phyloP scores from a whole-genome alignment of 2,797 vertebrate species.

The Pangasius sanitwongsei region DNA sequence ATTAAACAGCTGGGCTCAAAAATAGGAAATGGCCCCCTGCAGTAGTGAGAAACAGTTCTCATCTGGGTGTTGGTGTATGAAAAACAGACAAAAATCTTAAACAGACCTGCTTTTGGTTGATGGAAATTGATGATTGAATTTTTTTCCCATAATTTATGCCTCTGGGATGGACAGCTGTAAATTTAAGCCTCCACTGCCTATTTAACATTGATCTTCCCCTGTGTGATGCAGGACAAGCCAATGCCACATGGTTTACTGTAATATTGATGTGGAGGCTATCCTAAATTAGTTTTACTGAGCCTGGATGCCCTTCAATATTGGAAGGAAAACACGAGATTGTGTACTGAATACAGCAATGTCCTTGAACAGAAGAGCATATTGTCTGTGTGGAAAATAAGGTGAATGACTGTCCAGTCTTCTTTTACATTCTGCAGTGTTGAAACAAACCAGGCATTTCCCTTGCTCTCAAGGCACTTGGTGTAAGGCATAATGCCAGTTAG shows the following conservation, averaged over 20 bases:
- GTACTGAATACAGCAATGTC: slow-evolving; percentile 11
- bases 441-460: slow-evolving; percentile 41
- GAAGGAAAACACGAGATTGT: slow-evolving; percentile 25
- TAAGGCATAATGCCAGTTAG: slow-evolving; percentile 15
- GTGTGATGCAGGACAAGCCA: slow-evolving; percentile 29
- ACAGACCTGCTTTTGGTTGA: not conserved
- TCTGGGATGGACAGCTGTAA: slow-evolving; percentile 21
- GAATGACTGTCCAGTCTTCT: slow-evolving; percentile 24
- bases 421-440: slow-evolving; percentile 29
- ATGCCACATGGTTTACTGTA: slow-evolving; percentile 34
- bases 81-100: slow-evolving; percentile 12
- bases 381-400: slow-evolving; percentile 30
- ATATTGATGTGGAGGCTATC: slow-evolving; percentile 37
- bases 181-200: slow-evolving; percentile 4
- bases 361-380: slow-evolving; percentile 1
- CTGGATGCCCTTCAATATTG: slow-evolving; percentile 24
- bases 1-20: slow-evolving; percentile 43
- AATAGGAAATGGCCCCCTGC: slow-evolving; percentile 40
- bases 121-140: slow-evolving; percentile 22
- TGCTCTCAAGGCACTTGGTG: slow-evolving; percentile 18
- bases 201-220: slow-evolving; percentile 42
- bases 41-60: slow-evolving; percentile 23
- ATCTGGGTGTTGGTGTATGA: slow-evolving; percentile 18
- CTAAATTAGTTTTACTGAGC: slow-evolving; percentile 36
- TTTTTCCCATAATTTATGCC: slow-evolving; percentile 10